Evolutionary conservation across 2,888 invertebrate species (phyloP), one percentile per base, ranked within the genome.

Genomic region (Sepiola atlantica): DNA sequence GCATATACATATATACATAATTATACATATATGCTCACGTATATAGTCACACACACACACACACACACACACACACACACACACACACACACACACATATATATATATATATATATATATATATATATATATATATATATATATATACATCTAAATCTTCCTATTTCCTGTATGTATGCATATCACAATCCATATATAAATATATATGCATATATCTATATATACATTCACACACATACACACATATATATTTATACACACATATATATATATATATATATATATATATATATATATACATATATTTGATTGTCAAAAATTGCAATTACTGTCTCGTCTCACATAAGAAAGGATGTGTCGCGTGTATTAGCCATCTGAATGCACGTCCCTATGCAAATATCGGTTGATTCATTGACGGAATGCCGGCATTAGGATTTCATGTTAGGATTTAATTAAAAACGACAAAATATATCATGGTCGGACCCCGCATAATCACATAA

Each of bases 51-150:
- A 77, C n/a, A 77, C 8, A 77, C 8, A 77, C 2, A 77, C 8
- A 77, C n/a, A 77, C n/a, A 77, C n/a, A 77, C n/a, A 77, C n/a
- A 77, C n/a, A 77, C 77, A 77, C n/a, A 77, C n/a, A 77, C n/a
- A 77, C n/a, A 77, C n/a, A 77, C n/a, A 77, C 8, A 77, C 8
- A 77, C 8, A 77, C 8, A 77, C n/a, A 77, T 77, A 77, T 77
- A 77, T 77, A 77, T n/a, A 77, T 77, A 77, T 77, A 77, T 77
- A 77, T 77, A 77, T n/a, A 77, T 77, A 77, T 77, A 77, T 77
- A 77, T 77, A 77, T 77, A 77, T 77, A 77, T 77, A 77, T 77
- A 77, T 77, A 77, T 77, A 77, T 77, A 77, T 77, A 77, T 77
- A 77, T 77, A 77, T 77, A 77, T 77, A 77, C 24, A 77, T n/a